Conservation (phyloP, 2,113 vertebrate genomes). For the Lampris megalopsis region DNA sequence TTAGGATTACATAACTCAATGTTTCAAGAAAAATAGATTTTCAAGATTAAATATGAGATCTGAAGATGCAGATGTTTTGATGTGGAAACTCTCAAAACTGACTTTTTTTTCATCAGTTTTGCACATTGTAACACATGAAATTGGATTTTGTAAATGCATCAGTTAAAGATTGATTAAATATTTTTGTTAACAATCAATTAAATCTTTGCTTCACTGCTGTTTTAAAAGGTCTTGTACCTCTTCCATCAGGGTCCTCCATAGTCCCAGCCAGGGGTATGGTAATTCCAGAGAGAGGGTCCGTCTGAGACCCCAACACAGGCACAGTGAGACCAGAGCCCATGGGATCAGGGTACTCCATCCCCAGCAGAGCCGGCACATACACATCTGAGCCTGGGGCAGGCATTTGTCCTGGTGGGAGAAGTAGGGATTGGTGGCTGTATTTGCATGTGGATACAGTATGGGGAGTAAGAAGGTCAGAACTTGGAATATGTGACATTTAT, state of each 20-base stretch:
- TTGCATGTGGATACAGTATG: too few relatives aligned
- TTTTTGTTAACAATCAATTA: too few relatives aligned
- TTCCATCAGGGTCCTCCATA: constrained; percentile 88
- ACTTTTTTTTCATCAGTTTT: too few relatives aligned
- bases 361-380: constrained; percentile 84
- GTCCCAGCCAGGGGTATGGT: constrained; percentile 85
- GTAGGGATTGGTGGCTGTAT: background rate
- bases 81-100: too few relatives aligned
- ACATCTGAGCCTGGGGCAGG: constrained; percentile 79
- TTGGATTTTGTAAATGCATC: background rate
- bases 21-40: too few relatives aligned
- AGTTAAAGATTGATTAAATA: too few relatives aligned
- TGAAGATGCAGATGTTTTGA: too few relatives aligned
- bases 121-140: background rate
- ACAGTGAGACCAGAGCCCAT: constrained; percentile 86
- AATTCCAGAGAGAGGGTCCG: constrained; percentile 75
- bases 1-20: too few relatives aligned
- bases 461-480: background rate
- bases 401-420: constrained; percentile 81
- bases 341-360: constrained; percentile 90
- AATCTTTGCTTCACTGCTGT: too few relatives aligned
- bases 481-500: background rate
- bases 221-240: constrained; percentile 76
- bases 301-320: constrained; percentile 87
- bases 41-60: too few relatives aligned